Evolutionary conservation across 2,888 invertebrate genomes (phyloP), one percentile per base, ranked within the genome.

Genomic region (Cephus pygmeus): DNA sequence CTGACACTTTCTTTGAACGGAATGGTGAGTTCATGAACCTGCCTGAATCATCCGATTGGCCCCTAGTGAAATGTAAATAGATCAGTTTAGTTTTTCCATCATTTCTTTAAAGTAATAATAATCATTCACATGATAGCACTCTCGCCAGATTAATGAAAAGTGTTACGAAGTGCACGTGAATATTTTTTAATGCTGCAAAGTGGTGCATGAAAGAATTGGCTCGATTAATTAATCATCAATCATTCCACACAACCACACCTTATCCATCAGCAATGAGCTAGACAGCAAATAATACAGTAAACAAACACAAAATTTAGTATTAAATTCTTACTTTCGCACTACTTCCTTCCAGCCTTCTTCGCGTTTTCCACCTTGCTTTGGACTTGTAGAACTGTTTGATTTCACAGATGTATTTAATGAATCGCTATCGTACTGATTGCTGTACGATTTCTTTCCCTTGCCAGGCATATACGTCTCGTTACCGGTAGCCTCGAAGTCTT

Each of bases 341-440:
- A 98, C 98, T 92, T 99, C 98, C 90, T 98, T 98, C 98, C 98
- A 99, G 15, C 98, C 98, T 88, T 98, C 98, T 87, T 98, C 96
- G 81, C 97, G 94, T 88, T 95, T 91, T 88, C 92, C 92, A 73
- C 92, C 93, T 88, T 95, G 94, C 88, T 95, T 96, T 1, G 95
- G 95, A 84, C 95, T 95, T 71, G 94, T 94, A 79, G 93, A 94
- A 84, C 92, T 93, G 82, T 86, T 90, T 56, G 86, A 78, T 74
- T 91, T 91, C 68, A 87, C 80, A 40, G 88, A 84, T 36, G 85
- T 86, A 80, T 88, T 91, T 74, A 88, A 73, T 11, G 85, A 74
- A 68, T 90, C 88, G 4, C 85, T 83, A 75, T 90, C 91, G 75
- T 88, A 90, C 73, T 89, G 89, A 85, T 88, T 89, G 40, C 81